Evolutionary conservation across 2,113 vertebrate genomes (phyloP), one percentile per base, ranked within the genome.

Genomic region (Physeter macrocephalus): DNA sequence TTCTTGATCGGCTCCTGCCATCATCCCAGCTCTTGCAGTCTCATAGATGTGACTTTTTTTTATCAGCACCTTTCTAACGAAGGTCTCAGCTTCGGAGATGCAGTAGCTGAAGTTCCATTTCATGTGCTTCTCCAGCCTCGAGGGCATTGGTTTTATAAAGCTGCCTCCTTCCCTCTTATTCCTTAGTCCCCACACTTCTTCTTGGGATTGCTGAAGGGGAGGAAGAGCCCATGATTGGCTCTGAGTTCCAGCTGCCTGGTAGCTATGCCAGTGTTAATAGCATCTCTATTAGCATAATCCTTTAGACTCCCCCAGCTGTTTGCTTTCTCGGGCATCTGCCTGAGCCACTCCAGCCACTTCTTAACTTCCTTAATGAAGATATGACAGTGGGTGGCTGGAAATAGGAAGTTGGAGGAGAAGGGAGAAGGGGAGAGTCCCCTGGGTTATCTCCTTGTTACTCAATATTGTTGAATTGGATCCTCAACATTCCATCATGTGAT

Each of bases 281-380:
- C 82, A 54, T 64, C 96, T 69, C 67, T 96, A 97, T 98, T 98
- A 96, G 43, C 90, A 96, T 95, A 96, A 98, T 97, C 94, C 95
- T 18, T 97, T 95, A 66, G 85, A 75, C 84, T 97, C 69, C 97
- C 78, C 57, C 67, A 97, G 97, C 90, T 94, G 81, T 98, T 98
- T 83, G 92, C 88, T 91, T 97, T 98, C 96, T 82, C 9, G 3
- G 90, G 88, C 67, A 96, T 88, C 81, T 94, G 96, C 20, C 75
- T 77, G 97, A 98, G 85, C 96, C 95, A 90, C 13, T 41, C 78
- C 95, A 96, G 66, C 81, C 93, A 94, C 72, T 97, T 74, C 95
- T 96, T 39, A 96, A 86, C 78, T 97, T 98, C 95, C 75, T 95
- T 97, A 97, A 98, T 96, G 97, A 98, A 97, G 98, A 90, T 46